Percentiles rank a stretch among this genome's conserved stretches.
These are phyloP conservation scores for Oligia strigilis DNA, from an alignment of 2,888 invertebrate species.

Conservation along the genomic window DNA sequence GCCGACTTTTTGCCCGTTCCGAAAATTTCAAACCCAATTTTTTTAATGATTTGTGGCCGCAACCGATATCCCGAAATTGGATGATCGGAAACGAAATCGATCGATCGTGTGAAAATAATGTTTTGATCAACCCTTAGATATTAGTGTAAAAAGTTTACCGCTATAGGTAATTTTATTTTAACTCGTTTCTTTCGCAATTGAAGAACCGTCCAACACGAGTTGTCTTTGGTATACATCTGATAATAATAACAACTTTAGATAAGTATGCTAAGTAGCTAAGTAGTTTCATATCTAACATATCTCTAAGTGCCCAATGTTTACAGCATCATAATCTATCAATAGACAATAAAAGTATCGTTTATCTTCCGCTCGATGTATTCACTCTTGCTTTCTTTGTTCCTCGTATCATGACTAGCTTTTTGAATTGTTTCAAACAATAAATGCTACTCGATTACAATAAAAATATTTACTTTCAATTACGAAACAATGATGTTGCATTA, in stretches of 20 bases:
- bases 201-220: not conserved
- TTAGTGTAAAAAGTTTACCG: constrained; percentile 59
- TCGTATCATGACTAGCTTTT: constrained; percentile 74
- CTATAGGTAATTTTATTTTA: constrained; percentile 47
- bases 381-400: constrained; percentile 72
- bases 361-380: constrained; percentile 62
- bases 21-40: constrained; percentile 84
- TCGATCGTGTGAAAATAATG: constrained; percentile 87
- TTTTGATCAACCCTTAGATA: constrained; percentile 70
- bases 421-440: constrained; percentile 73
- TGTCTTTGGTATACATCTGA: constrained; percentile 26
- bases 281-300: constrained; percentile 61
- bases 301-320: constrained; percentile 53
- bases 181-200: constrained; percentile 29
- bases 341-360: constrained; percentile 55
- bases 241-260: constrained; percentile 37
- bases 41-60: constrained; percentile 89
- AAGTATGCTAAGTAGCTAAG: constrained; percentile 61
- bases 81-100: constrained; percentile 84
- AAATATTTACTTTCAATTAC: constrained; percentile 76
- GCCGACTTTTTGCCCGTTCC: constrained; percentile 87
- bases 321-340: constrained; percentile 62
- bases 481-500: constrained; percentile 68
- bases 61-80: constrained; percentile 88
- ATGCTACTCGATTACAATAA: constrained; percentile 67